Evolutionary conservation across 1,140 invertebrate genomes (phyloP).

Genomic region (Neoseiulus cucumeris): DNA sequence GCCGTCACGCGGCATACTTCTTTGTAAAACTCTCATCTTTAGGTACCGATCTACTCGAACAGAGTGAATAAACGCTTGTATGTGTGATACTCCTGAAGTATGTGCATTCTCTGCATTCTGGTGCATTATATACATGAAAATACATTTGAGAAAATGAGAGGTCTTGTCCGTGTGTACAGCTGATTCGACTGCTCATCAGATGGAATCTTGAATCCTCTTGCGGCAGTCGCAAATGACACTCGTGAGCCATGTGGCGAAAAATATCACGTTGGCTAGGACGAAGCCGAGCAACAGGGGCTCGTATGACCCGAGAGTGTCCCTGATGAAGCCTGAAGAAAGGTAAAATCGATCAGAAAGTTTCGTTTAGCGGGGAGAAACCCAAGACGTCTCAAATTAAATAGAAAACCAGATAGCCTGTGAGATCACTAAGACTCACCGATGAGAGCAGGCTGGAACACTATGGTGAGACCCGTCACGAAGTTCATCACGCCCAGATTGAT

Average conservation of each 20-base stretch:
- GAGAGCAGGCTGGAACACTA: not conserved
- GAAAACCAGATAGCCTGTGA: too few relatives aligned
- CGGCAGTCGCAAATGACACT: not conserved
- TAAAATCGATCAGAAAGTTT: not conserved
- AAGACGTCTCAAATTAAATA: too few relatives aligned
- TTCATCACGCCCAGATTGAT: not conserved
- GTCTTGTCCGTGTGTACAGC: too few relatives aligned
- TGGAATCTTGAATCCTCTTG: not conserved
- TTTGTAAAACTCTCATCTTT: too few relatives aligned
- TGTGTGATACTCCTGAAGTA: too few relatives aligned
- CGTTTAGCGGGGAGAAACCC: too few relatives aligned
- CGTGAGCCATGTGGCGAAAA: not conserved
- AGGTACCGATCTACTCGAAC: too few relatives aligned
- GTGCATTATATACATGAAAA: too few relatives aligned
- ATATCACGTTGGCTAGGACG: not conserved
- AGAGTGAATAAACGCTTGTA: too few relatives aligned
- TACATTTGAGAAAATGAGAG: too few relatives aligned
- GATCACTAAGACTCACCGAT: not conserved
- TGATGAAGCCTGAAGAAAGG: not conserved
- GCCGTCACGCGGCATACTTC: too few relatives aligned
- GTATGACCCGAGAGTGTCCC: not conserved
- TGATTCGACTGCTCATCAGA: not conserved
- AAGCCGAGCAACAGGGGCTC: not conserved
- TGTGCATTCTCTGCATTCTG: too few relatives aligned
- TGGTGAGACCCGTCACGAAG: not conserved